A percentile compares a stretch with the other conserved stretches of the same genome.
Conservation (phyloP, 2,797 vertebrate genomes). For the Pygocentrus nattereri region DNA sequence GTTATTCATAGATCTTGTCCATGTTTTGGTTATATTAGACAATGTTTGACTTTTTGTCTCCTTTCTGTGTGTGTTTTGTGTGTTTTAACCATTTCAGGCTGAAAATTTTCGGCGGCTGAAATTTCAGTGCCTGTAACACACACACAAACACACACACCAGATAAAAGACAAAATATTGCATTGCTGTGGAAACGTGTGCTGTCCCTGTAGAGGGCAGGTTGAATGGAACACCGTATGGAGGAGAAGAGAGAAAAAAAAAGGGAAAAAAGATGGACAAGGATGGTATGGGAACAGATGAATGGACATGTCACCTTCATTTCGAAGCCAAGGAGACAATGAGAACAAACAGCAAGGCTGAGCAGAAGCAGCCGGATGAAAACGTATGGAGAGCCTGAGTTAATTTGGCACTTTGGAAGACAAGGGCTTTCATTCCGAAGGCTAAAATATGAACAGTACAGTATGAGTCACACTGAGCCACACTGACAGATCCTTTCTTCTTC, state of each 20-base stretch:
- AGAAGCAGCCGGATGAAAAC: conserved; percentile 16
- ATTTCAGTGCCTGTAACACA: no score
- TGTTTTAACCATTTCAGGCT: no score
- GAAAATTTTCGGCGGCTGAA: no score
- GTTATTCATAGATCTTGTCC: no score
- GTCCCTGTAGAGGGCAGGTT: background rate
- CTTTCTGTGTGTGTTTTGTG: no score
- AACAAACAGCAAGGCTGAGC: conserved; percentile 18
- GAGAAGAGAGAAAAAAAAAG: background rate
- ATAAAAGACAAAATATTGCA: background rate
- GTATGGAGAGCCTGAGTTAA: conserved; percentile 56
- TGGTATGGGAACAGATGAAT: conserved; percentile 32
- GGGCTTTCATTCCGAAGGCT: conserved; percentile 58
- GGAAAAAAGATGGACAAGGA: background rate
- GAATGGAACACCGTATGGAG: background rate
- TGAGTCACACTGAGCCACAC: conserved; percentile 54
- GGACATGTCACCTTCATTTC: conserved; percentile 55
- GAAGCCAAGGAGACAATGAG: conserved; percentile 5
- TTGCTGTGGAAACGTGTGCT: background rate
- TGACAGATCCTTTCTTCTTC: conserved; percentile 62
- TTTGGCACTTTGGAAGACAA: conserved; percentile 58
- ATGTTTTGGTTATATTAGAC: no score
- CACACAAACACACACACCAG: background rate
- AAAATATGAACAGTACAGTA: conserved; percentile 57
- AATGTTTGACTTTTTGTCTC: no score